Evolutionary conservation across 2,797 vertebrate species (phyloP).

Genomic region (Xerus rutilus): DNA sequence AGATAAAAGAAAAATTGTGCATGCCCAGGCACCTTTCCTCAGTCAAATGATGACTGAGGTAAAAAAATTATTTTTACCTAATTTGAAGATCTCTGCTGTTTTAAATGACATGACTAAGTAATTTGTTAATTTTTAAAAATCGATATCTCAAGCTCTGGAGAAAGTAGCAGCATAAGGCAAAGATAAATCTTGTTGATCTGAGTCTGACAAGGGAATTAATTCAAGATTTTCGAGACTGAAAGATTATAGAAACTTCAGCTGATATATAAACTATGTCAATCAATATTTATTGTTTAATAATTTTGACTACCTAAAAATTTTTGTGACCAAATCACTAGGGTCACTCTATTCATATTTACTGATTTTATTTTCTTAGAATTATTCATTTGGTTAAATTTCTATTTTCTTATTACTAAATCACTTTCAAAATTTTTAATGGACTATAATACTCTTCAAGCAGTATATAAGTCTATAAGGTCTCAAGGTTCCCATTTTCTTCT

Average conservation of each 20-base stretch:
- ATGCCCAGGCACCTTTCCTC: too few species aligned
- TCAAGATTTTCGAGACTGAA: background rate
- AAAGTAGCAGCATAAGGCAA: background rate
- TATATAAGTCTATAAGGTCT: background rate
- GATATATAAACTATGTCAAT: too few species aligned
- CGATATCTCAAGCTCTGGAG: background rate
- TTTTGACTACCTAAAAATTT: background rate
- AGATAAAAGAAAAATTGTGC: too few species aligned
- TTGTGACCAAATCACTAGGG: background rate
- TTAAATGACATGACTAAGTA: too few species aligned
- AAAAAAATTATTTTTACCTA: too few species aligned
- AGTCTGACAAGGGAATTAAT: background rate
- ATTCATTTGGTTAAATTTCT: background rate
- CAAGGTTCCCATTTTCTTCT: background rate
- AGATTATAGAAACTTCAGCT: too few species aligned
- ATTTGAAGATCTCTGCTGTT: too few species aligned
- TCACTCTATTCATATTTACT: background rate
- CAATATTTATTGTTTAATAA: background rate
- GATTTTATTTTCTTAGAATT: background rate
- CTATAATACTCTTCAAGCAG: background rate
- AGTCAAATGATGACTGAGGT: too few species aligned
- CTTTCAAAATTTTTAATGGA: background rate
- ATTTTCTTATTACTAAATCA: background rate
- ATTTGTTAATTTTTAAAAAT: too few species aligned
- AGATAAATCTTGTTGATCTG: background rate